Base-by-base conservation (phyloP, 2,888 invertebrate genomes). In the Uloborus plumipes region DNA sequence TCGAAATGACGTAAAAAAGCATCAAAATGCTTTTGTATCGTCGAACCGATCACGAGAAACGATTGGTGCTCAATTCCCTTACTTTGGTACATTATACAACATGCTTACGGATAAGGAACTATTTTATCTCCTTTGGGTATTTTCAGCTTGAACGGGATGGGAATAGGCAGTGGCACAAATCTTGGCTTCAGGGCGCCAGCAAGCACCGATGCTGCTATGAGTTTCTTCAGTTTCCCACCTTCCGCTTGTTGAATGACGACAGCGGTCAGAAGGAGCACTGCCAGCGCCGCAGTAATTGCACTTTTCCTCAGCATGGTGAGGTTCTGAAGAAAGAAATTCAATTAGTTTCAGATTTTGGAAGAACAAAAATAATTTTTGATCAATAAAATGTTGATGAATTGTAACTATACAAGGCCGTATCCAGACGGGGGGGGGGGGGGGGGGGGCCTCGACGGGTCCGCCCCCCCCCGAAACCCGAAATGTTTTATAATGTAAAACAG, bases 71-170 rank as follows among this genome's bases (percentile, higher is more conserved):
- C 7, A 39, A 39, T 9, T 11, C 11, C 39, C 39, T 39, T 39
- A 39, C 39, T 39, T 39, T 39, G 39, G 39, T 39, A 39, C 39
- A 39, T 26, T 14, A 51, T 22, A 47, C 58, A 13, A 22, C 20
- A 55, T 49, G 74, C 80, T 74, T 80, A 80, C 80, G 73, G 80
- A 70, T 80, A 80, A 15, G 80, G 80, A 7, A 70, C 80, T 7
- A 70, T 26, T 55, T 70, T 74, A n/a, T 80, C 80, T 39, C 80
- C 80, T 58, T 80, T 80, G n/a, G 74, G 69, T n/a, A 80, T 80
- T 47, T 80, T 80, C 9, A 80, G 20, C 39, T 80, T 80, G 65
- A 80, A 74, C 0, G 80, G 80, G 14, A 80, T 70, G 15, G 80
- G 80, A n/a, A 80, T 80, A 13, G 80, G 80, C 15, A 80, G n/a